Base-by-base conservation (phyloP, 2,888 invertebrate species). In the Stenotaenia linearis region DNA sequence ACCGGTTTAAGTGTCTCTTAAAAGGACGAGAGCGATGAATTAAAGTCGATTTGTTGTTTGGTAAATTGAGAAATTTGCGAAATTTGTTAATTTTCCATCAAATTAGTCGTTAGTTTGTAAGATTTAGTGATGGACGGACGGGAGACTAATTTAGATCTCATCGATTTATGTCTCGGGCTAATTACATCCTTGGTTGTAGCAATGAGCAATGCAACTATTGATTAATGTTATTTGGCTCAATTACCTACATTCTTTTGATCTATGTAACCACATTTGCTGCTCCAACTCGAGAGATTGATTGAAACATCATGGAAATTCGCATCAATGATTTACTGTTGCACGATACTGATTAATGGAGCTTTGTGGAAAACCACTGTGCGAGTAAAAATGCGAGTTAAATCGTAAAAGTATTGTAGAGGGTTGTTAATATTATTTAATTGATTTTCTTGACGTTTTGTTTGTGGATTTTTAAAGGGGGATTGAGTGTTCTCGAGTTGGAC, bases 161-260 rank as follows among this genome's bases (percentile, higher is more conserved):
- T 56, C 56, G 56, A 56, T 56, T 56, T 18, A 56, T 56, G 56
- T 56, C 56, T 56, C 56, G 2, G 21, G 21, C 56, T 56, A 56
- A 56, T 56, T 56, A 56, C 56, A 56, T 56, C 56, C 23, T 56
- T 56, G 56, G 21, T 23, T 56, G 21, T 56, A 56, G 21, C 56
- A 56, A 21, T 56, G 56, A 56, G 56, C 56, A 21, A 21, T 56
- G 56, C 56, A 56, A 18, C 18, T 56, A 56, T 56, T 56, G 56
- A 56, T 56, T 56, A 56, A 56, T 56, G 56, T 56, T 56, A 56
- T 56, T 56, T 56, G 56, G 56, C 56, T 56, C 56, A 56, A 56
- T 56, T 56, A 56, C 56, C 56, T 56, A 56, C 56, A 56, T 56
- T 56, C 56, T 56, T 56, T 56, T 56, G 56, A 56, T 56, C 21